A percentile compares a stretch with the other conserved stretches of the same genome.
phyloP scores from a whole-genome alignment of 2,113 vertebrate species.

The Glaucomys volans region DNA sequence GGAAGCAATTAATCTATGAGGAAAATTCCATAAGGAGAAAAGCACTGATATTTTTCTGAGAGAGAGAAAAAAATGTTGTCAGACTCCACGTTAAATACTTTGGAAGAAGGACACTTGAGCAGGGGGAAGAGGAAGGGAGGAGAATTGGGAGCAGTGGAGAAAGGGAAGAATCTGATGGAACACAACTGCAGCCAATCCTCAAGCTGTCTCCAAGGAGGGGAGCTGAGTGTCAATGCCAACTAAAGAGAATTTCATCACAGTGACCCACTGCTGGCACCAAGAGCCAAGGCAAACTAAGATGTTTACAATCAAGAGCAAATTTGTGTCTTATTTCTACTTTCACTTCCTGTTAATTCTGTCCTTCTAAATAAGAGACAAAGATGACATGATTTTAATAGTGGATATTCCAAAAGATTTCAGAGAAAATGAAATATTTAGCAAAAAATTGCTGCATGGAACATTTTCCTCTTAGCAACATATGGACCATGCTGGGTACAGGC shows the following conservation, averaged over 20 bases:
- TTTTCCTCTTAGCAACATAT: neutral
- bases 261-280: constrained; percentile 64
- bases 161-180: constrained; percentile 69
- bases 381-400: neutral
- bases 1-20: constrained; percentile 71
- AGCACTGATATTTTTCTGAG: constrained; percentile 7
- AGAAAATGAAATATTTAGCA: neutral
- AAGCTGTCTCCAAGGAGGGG: constrained; percentile 47
- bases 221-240: constrained; percentile 75
- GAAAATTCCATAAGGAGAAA: constrained; percentile 44
- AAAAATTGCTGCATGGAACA: neutral
- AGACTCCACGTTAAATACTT: neutral
- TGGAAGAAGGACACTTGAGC: constrained; percentile 29
- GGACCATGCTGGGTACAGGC: neutral
- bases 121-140: neutral
- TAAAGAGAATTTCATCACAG: constrained; percentile 60
- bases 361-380: neutral
- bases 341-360: neutral
- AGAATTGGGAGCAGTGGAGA: neutral
- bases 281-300: constrained; percentile 22
- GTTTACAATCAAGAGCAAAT: constrained; percentile 49
- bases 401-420: constrained; percentile 1
- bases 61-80: constrained; percentile 28
- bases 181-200: constrained; percentile 73
- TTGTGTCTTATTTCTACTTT: constrained; percentile 43